A percentile compares a stretch with the other conserved stretches of the same genome.
phyloP scores from a whole-genome alignment of 2,113 vertebrate species.

The Thalassarche chlororhynchos region DNA sequence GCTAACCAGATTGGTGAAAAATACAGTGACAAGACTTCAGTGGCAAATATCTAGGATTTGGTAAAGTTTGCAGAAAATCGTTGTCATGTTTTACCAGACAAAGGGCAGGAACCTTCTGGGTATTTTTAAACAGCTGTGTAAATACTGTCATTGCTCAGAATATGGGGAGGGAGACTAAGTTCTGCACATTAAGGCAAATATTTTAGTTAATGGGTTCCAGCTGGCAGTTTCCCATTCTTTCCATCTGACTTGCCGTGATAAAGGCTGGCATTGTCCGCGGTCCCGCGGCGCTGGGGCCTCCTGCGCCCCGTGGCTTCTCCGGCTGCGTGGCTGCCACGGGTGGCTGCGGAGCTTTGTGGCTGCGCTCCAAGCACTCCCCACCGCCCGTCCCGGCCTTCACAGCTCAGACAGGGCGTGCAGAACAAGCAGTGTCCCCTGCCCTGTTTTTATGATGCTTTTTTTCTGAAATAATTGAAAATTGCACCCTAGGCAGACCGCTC shows the following conservation, averaged over 20 bases:
- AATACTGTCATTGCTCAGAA: background rate
- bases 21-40: fast-evolving
- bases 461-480: background rate
- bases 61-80: background rate
- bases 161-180: background rate
- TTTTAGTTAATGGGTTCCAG: background rate
- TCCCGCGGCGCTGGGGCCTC: background rate
- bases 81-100: background rate
- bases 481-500: fast-evolving
- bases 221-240: background rate
- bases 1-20: fast-evolving
- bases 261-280: background rate
- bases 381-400: fast-evolving
- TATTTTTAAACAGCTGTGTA: slow-evolving; percentile 18
- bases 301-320: background rate
- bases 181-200: background rate
- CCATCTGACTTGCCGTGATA: fast-evolving
- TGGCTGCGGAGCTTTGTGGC: background rate
- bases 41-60: background rate
- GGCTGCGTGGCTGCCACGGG: background rate
- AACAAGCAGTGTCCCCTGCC: fast-evolving
- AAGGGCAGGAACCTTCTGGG: background rate
- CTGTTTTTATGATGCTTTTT: fast-evolving
- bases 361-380: fast-evolving
- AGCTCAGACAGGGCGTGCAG: fast-evolving